phyloP scores from a whole-genome alignment of 35 echinoderm and acorn worm species.

The Holothuria glaberrima region DNA sequence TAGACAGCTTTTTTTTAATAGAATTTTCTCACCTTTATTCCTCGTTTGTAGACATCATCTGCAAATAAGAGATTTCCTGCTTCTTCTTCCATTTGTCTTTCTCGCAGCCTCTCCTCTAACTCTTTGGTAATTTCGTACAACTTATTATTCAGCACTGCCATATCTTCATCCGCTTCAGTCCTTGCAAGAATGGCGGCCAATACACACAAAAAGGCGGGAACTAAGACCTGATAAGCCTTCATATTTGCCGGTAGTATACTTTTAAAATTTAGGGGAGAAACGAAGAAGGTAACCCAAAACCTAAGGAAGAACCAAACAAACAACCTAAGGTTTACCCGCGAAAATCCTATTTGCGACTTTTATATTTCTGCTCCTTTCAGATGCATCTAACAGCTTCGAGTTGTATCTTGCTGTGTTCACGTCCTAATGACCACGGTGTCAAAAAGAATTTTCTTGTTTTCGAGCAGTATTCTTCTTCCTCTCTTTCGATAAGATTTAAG shows the following conservation, averaged over 20 bases:
- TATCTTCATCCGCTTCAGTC: conserved; percentile 40
- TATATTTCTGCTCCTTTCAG: not conserved
- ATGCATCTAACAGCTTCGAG: not conserved
- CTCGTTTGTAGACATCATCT: conserved; percentile 27
- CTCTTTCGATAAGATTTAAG: not conserved
- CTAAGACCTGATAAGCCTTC: conserved; percentile 50
- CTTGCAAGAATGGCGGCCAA: conserved; percentile 41
- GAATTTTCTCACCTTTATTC: conserved; percentile 15
- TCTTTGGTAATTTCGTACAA: conserved; percentile 48
- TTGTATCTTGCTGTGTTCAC: not conserved
- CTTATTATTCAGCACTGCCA: conserved; percentile 1
- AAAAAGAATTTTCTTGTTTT: not conserved
- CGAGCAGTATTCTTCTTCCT: not conserved
- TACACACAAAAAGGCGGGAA: conserved; percentile 33
- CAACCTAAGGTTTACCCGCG: no score
- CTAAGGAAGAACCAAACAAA: no score
- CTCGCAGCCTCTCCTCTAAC: conserved; percentile 24
- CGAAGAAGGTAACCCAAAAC: no score
- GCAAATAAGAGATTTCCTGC: conserved; percentile 15
- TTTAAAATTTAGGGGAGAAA: no score
- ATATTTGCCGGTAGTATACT: not conserved
- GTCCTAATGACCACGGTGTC: no score
- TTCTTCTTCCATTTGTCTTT: conserved; percentile 18
- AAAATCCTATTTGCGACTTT: not conserved
- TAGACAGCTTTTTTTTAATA: no score